Evolutionary conservation across 2,113 vertebrate species (phyloP).

Genomic region (Pseudonaja textilis): DNA sequence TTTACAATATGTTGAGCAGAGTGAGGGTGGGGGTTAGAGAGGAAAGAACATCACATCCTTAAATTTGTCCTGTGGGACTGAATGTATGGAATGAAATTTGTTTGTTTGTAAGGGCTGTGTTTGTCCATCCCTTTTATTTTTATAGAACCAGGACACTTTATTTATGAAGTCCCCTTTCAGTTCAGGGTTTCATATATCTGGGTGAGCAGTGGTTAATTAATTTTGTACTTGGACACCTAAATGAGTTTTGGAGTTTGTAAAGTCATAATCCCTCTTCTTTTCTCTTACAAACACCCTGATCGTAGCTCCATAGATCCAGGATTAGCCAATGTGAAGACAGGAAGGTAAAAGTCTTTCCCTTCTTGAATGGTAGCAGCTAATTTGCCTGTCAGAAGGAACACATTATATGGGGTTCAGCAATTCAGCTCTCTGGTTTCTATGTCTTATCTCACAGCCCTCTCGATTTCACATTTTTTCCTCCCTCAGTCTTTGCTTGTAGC

Average conservation of each 20-base stretch:
- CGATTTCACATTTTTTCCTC: not conserved
- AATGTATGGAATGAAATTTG: not conserved
- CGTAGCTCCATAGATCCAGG: not conserved
- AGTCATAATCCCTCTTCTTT: not conserved
- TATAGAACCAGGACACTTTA: not conserved
- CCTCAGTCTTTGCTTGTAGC: not conserved
- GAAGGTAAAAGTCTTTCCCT: not conserved
- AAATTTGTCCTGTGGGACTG: constrained; percentile 4
- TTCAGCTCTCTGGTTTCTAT: too few relatives aligned
- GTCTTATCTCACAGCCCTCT: not conserved
- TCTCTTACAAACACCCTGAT: not conserved
- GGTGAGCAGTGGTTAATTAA: not conserved
- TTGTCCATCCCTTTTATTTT: not conserved
- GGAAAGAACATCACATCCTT: constrained; percentile 26
- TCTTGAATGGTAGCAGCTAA: not conserved
- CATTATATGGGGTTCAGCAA: not conserved
- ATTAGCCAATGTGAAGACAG: not conserved
- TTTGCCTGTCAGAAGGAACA: not conserved
- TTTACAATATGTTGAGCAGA: constrained; percentile 3
- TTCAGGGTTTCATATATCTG: not conserved
- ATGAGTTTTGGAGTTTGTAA: not conserved
- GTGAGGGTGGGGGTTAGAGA: constrained; percentile 1
- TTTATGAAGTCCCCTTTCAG: not conserved
- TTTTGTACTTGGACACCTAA: not conserved
- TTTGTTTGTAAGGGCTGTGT: not conserved